phyloP scores from a whole-genome alignment of 2,797 vertebrate species.

The Acanthurus leucopareius region DNA sequence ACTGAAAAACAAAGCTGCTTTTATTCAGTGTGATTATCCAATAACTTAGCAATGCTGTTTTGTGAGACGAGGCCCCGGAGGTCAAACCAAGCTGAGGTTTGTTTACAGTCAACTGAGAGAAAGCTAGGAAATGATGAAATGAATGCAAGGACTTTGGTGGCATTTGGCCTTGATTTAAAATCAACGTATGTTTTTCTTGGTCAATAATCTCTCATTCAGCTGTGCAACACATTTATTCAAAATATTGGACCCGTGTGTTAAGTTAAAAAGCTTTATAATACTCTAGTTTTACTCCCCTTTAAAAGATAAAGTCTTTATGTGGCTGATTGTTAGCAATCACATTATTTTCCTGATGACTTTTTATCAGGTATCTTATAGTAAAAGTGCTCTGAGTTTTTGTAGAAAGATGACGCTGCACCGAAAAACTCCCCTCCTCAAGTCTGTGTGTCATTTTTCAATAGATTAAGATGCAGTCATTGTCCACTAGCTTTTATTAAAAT shows the following conservation, averaged over 20 bases:
- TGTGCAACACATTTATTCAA: not conserved
- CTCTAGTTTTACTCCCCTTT: constrained; percentile 12
- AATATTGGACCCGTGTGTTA: not conserved
- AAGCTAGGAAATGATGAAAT: constrained; percentile 11
- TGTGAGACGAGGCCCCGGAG: constrained; percentile 5
- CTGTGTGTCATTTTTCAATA: constrained; percentile 25
- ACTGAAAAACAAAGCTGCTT: not conserved
- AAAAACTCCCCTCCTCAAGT: not conserved
- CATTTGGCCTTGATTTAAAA: not conserved
- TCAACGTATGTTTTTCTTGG: not conserved
- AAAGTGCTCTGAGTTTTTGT: constrained; percentile 19
- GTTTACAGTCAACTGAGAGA: constrained; percentile 17
- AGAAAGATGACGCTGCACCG: not conserved
- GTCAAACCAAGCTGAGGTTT: not conserved
- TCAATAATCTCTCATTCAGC: not conserved
- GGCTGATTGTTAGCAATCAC: constrained; percentile 19
- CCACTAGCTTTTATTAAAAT: constrained; percentile 53
- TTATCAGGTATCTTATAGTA: constrained; percentile 18
- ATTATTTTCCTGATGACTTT: constrained; percentile 26
- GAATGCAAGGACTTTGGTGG: not conserved
- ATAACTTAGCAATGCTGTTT: constrained; percentile 1
- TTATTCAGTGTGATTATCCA: not conserved
- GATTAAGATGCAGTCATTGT: constrained; percentile 18
- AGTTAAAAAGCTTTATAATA: not conserved
- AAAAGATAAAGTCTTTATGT: constrained; percentile 17